Evolutionary conservation across 53 echinoderm and acorn worm genomes (phyloP).

Genomic region (Mesocentrotus franciscanus): DNA sequence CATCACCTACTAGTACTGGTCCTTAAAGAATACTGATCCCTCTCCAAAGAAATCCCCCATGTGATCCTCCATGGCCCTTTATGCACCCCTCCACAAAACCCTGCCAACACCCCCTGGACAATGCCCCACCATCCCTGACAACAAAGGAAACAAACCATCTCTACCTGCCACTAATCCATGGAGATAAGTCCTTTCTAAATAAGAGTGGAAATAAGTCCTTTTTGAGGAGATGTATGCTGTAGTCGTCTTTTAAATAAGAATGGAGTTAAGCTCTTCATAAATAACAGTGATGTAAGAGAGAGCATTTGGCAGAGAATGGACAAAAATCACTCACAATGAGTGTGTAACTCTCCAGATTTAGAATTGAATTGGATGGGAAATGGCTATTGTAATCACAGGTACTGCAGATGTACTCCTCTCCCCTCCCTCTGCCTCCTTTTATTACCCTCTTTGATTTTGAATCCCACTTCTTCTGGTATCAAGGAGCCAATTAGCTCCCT

Average conservation of each 20-base stretch:
- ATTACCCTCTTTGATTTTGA: constrained; percentile 11
- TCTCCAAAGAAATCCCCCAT: neutral
- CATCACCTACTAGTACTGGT: constrained; percentile 19
- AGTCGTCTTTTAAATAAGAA: constrained; percentile 3
- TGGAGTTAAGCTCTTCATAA: constrained; percentile 4
- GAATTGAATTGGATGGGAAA: neutral
- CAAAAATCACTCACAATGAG: constrained; percentile 5
- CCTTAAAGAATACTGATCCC: neutral
- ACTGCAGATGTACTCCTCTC: neutral
- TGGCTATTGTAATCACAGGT: neutral
- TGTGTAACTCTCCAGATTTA: neutral
- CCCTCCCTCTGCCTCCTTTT: neutral
- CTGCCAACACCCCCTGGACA: constrained; percentile 14
- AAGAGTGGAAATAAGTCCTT: neutral
- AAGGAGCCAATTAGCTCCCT: neutral
- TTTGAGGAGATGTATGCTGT: neutral
- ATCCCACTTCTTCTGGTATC: neutral
- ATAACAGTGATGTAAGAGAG: neutral
- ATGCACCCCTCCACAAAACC: neutral
- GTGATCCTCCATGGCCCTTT: constrained; percentile 2
- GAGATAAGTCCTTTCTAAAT: constrained; percentile 47
- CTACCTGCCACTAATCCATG: constrained; percentile 50
- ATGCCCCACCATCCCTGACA: constrained; percentile 37
- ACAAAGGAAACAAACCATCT: constrained; percentile 33
- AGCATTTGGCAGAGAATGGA: neutral